Conservation (phyloP, 2,797 vertebrate species). For the Gadopsis bispinosus region DNA sequence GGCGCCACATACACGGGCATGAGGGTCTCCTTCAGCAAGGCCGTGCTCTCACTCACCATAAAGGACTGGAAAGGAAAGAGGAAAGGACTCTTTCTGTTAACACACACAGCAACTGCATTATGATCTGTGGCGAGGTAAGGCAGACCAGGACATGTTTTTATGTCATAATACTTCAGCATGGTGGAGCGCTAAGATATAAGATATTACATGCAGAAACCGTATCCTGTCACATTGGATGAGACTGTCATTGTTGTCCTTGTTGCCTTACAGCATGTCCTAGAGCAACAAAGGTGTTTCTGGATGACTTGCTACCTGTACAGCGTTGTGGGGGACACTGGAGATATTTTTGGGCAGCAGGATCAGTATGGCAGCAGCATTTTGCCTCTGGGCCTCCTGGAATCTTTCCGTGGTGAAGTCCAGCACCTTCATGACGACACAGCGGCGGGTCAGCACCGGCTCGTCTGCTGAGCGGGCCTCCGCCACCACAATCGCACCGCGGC, state of each 20-base stretch:
- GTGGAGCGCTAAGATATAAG: neutral
- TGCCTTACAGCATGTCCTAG: neutral
- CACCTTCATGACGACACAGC: conserved; percentile 86
- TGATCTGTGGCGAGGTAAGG: neutral
- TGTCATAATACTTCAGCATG: conserved; percentile 10
- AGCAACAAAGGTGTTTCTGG: neutral
- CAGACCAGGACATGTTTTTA: neutral
- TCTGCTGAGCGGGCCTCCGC: conserved; percentile 84
- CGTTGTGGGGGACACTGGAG: conserved; percentile 66
- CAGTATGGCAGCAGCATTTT: conserved; percentile 85
- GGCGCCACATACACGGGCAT: conserved; percentile 84
- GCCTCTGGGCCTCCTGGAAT: conserved; percentile 77
- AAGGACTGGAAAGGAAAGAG: conserved; percentile 76
- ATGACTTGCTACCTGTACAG: conserved; percentile 74
- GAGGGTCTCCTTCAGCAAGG: conserved; percentile 77
- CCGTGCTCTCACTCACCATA: conserved; percentile 81
- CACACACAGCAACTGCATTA: neutral
- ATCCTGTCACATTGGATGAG: neutral
- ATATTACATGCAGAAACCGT: neutral
- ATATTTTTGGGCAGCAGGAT: conserved; percentile 84
- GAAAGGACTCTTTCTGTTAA: neutral
- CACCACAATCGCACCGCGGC: conserved; percentile 84
- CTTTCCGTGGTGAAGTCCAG: conserved; percentile 82
- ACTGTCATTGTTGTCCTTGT: neutral
- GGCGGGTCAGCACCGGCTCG: conserved; percentile 80